Conservation (phyloP, 2,888 invertebrate genomes). For the Myopa tessellatipennis region DNA sequence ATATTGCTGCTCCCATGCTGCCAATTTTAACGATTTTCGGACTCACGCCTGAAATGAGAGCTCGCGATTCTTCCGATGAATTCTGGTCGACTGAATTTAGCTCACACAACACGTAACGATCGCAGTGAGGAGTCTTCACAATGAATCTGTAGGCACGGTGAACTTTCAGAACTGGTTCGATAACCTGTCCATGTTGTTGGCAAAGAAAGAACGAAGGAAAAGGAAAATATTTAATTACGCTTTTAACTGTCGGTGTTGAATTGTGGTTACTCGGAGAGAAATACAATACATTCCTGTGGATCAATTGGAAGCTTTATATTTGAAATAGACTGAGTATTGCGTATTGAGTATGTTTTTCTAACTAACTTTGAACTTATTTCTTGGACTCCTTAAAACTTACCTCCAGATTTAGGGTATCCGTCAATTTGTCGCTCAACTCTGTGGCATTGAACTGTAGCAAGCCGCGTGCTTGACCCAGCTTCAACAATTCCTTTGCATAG, state of each 20-base stretch:
- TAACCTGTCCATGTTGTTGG: slow-evolving; percentile 69
- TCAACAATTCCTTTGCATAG: slow-evolving; percentile 78
- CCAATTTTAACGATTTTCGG: slow-evolving; percentile 78
- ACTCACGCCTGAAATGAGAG: slow-evolving; percentile 76
- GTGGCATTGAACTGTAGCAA: slow-evolving; percentile 76
- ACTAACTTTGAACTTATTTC: no score
- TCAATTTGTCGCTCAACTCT: slow-evolving; percentile 79
- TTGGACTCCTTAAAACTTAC: slow-evolving; percentile 53
- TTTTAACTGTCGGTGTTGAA: neutral
- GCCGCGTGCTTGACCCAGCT: slow-evolving; percentile 78
- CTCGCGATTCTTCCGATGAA: slow-evolving; percentile 67
- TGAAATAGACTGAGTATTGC: neutral
- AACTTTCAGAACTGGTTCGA: slow-evolving; percentile 84
- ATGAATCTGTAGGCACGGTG: slow-evolving; percentile 84
- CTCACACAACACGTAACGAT: slow-evolving; percentile 82
- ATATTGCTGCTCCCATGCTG: slow-evolving; percentile 82
- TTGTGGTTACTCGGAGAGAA: neutral
- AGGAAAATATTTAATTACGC: neutral
- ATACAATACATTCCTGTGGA: neutral
- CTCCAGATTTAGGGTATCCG: slow-evolving; percentile 84
- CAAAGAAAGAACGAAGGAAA: neutral
- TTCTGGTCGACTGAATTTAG: slow-evolving; percentile 75
- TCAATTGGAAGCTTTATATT: neutral
- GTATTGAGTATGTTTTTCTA: no score
- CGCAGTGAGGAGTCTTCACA: slow-evolving; percentile 77